phyloP scores from a whole-genome alignment of 2,888 invertebrate genomes.

The Asteroscopus sphinx region DNA sequence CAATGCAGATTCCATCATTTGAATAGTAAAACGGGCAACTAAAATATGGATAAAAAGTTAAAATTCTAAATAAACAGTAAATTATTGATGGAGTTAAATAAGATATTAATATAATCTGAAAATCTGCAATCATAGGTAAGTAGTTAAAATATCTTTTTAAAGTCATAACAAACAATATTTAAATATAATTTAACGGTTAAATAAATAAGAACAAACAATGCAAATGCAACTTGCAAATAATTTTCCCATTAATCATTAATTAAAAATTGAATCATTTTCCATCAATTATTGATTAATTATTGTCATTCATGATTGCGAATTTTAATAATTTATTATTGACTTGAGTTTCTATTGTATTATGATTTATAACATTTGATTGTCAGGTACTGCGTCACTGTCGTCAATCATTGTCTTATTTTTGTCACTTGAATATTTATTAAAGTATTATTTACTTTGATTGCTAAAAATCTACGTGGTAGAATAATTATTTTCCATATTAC shows the following conservation, averaged over 20 bases:
- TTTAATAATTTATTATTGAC: conserved; percentile 33
- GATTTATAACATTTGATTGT: conserved; percentile 48
- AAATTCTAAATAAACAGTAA: too few relatives aligned
- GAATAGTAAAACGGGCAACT: too few relatives aligned
- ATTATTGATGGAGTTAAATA: too few relatives aligned
- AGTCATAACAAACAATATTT: too few relatives aligned
- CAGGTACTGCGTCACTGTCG: conserved; percentile 26
- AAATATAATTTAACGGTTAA: not conserved
- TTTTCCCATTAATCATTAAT: conserved; percentile 37
- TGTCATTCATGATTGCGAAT: conserved; percentile 45
- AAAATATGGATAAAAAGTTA: too few relatives aligned
- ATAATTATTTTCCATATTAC: too few relatives aligned
- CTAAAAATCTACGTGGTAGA: not conserved
- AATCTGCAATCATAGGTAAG: too few relatives aligned
- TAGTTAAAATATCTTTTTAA: too few relatives aligned
- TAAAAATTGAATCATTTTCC: conserved; percentile 32
- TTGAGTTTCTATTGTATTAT: conserved; percentile 45
- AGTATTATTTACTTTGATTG: not conserved
- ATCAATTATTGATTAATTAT: conserved; percentile 42
- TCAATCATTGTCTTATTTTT: conserved; percentile 18
- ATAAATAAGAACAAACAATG: conserved; percentile 12
- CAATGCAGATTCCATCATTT: too few relatives aligned
- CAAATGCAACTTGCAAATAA: conserved; percentile 24
- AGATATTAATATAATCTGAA: too few relatives aligned
- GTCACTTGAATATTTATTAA: conserved; percentile 22